Evolutionary conservation across 2,113 vertebrate genomes (phyloP), one percentile per base, ranked within the genome.

Genomic region (Athene noctua): DNA sequence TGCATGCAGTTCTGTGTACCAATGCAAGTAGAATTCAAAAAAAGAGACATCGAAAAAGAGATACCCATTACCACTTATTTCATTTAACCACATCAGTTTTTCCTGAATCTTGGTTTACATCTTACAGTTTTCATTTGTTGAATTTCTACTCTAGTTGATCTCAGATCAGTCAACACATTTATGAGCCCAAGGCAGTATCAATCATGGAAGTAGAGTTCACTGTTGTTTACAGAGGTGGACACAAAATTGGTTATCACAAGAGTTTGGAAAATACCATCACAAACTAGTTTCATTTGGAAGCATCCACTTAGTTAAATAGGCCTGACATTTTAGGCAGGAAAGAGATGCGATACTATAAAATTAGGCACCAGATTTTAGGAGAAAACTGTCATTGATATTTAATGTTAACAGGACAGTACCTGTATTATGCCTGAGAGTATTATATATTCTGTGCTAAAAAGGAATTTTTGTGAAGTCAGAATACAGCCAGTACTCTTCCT

Each of bases 401-500:
- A 44, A 40, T 61, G 17, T 80, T 77, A 80, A 38, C 57, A 80
- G 47, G 6, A 82, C 17, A 75, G 29, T 14, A 63, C 34, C 18
- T 80, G 18, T 55, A 6, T 8, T 75, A 36, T 52, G 30, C 49
- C 23, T 54, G 42, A 38, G 7, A 55, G 15, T 26, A 79, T 9
- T 7, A 17, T 27, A n/a, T 14, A 58, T 21, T 46, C 38, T 51
- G 1, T 27, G 36, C 18, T 80, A 55, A 88, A 75, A 30, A 2
- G 49, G 55, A 81, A 57, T 38, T 91, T 70, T 38, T 49, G 3
- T 46, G 19, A 89, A 81, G 25, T 49, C 42, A 75, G 13, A 87
- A 47, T 10, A 44, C 13, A 74, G 15, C 11, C 0, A 0, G 6
- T 42, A 54, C 14, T 54, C 11, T 67, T 68, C 22, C 55, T 46